Conservation (phyloP, 2,797 vertebrate genomes). For the Oceanodroma leucorhoa region DNA sequence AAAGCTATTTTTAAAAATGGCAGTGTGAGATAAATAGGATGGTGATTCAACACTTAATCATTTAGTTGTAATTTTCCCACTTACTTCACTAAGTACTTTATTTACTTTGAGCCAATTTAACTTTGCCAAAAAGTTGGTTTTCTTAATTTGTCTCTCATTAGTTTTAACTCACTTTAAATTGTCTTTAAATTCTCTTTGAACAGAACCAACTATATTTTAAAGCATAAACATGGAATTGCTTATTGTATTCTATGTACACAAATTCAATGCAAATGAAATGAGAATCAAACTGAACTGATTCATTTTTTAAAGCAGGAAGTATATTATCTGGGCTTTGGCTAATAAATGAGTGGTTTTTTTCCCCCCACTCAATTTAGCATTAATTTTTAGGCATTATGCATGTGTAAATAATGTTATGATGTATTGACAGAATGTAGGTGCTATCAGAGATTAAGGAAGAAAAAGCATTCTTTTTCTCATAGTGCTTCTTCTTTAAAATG, state of each 20-base stretch:
- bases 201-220: slow-evolving; percentile 23
- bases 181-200: not conserved
- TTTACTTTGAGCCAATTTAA: slow-evolving; percentile 23
- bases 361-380: not conserved
- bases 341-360: not conserved
- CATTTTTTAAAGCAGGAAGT: not conserved
- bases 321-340: not conserved
- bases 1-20: slow-evolving; percentile 19
- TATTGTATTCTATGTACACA: not conserved
- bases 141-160: not conserved
- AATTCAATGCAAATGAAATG: not conserved
- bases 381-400: not conserved
- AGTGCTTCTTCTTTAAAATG: not conserved
- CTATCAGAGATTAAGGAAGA: slow-evolving; percentile 3
- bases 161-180: not conserved
- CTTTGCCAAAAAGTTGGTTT: not conserved
- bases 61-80: slow-evolving; percentile 30
- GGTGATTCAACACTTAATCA: slow-evolving; percentile 29
- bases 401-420: not conserved
- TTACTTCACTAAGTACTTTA: slow-evolving; percentile 6
- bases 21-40: not conserved
- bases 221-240: not conserved
- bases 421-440: not conserved
- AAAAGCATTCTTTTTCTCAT: not conserved
- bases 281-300: not conserved